Conservation (phyloP, 1,140 invertebrate genomes). For the Euwallacea similis region DNA sequence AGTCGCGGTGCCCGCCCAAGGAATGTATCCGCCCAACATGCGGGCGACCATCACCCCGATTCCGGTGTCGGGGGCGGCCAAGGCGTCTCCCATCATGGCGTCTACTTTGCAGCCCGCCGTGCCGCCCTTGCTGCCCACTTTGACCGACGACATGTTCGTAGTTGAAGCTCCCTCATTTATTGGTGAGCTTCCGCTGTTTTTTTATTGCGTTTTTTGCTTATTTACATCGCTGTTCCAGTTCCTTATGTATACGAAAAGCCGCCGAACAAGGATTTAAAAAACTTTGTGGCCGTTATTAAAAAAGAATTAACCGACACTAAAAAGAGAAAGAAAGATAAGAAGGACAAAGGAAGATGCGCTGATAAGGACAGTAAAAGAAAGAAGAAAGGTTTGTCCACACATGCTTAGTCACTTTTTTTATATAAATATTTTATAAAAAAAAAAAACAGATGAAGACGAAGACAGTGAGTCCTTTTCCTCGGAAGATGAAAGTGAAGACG, state of each 20-base stretch:
- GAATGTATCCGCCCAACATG: slow-evolving; percentile 62
- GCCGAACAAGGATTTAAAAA: slow-evolving; percentile 74
- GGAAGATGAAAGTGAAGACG: slow-evolving; percentile 51
- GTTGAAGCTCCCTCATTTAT: slow-evolving; percentile 90
- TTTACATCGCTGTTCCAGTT: slow-evolving; percentile 49
- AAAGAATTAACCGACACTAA: slow-evolving; percentile 55
- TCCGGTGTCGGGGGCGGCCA: slow-evolving; percentile 43
- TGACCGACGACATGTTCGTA: slow-evolving; percentile 88
- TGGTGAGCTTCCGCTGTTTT: slow-evolving; percentile 13
- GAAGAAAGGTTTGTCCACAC: slow-evolving; percentile 38
- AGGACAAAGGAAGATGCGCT: slow-evolving; percentile 47
- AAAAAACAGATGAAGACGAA: slow-evolving; percentile 20
- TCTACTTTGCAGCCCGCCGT: slow-evolving; percentile 57
- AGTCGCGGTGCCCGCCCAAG: slow-evolving; percentile 60
- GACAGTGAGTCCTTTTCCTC: slow-evolving; percentile 12
- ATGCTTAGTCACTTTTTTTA: background rate
- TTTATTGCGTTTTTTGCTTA: background rate
- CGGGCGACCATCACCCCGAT: slow-evolving; percentile 63
- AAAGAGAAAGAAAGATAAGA: slow-evolving; percentile 48
- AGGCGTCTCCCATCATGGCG: slow-evolving; percentile 18
- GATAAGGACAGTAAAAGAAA: slow-evolving; percentile 53
- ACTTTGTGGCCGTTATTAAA: slow-evolving; percentile 70
- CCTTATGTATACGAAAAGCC: slow-evolving; percentile 92
- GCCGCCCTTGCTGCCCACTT: slow-evolving; percentile 70
- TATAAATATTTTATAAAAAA: background rate